Evolutionary conservation across 2,888 invertebrate species (phyloP).

Genomic region (Caenorhabditis sinica): DNA sequence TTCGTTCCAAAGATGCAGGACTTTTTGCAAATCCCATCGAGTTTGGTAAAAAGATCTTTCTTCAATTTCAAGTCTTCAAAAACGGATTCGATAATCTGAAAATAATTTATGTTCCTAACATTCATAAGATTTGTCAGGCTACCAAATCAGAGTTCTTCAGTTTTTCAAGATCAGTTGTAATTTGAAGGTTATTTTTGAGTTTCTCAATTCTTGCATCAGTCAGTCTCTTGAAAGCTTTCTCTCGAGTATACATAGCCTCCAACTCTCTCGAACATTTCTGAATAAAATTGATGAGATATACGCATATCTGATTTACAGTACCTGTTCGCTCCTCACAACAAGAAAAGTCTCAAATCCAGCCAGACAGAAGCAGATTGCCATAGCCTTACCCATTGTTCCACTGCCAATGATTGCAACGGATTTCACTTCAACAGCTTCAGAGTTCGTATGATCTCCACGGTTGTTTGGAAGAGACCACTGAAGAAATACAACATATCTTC

Average conservation of each 20-base stretch:
- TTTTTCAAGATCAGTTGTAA: slow-evolving; percentile 63
- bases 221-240: slow-evolving; percentile 70
- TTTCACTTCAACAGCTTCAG: slow-evolving; percentile 47
- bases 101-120: not conserved
- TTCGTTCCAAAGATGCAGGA: slow-evolving; percentile 84
- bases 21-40: slow-evolving; percentile 84
- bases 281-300: slow-evolving; percentile 11
- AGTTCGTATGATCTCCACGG: slow-evolving; percentile 57
- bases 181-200: slow-evolving; percentile 45
- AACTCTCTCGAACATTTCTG: slow-evolving; percentile 70
- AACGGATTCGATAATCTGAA: slow-evolving; percentile 84
- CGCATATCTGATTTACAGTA: slow-evolving; percentile 56
- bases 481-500: not conserved
- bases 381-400: slow-evolving; percentile 85
- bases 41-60: slow-evolving; percentile 83
- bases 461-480: slow-evolving; percentile 69
- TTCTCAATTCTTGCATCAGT: slow-evolving; percentile 65
- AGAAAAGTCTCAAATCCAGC: slow-evolving; percentile 81
- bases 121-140: not conserved
- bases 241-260: slow-evolving; percentile 66
- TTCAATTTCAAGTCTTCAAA: slow-evolving; percentile 84
- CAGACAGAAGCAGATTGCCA: slow-evolving; percentile 84
- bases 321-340: slow-evolving; percentile 80
- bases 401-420: slow-evolving; percentile 69
- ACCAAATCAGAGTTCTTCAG: slow-evolving; percentile 68